These are phyloP conservation scores for Tyrophagus putrescentiae DNA, from an alignment of 1,140 invertebrate species.

Conservation along the genomic window DNA sequence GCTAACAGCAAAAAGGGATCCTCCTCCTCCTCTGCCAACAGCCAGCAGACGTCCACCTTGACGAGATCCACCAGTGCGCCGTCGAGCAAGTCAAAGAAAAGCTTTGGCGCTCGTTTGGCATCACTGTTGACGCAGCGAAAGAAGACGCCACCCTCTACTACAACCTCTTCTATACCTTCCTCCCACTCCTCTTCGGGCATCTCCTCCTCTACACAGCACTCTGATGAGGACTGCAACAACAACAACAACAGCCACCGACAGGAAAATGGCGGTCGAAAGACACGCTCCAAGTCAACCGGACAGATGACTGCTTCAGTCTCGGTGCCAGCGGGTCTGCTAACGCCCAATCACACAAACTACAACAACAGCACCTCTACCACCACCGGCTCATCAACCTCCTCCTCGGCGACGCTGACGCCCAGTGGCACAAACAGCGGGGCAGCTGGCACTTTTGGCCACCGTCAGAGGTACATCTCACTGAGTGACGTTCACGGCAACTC, in stretches of 20 bases:
- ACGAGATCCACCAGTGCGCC: constrained; percentile 8
- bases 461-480: constrained; percentile 3
- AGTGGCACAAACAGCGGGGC: background rate
- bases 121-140: constrained; percentile 10
- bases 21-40: background rate
- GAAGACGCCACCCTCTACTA: background rate
- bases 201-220: no score
- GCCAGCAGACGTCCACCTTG: background rate
- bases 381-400: background rate
- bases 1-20: background rate
- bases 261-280: background rate
- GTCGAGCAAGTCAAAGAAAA: background rate
- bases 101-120: constrained; percentile 1
- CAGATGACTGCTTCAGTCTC: constrained; percentile 9
- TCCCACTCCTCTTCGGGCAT: background rate
- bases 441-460: background rate
- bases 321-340: background rate
- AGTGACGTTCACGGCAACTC: constrained; percentile 10
- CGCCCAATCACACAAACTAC: background rate
- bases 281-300: constrained; percentile 9
- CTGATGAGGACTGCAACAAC: background rate
- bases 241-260: background rate
- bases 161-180: background rate
- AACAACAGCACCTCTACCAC: background rate
- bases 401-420: background rate